Evolutionary conservation across 2,888 invertebrate genomes (phyloP).

Genomic region (Nudaria mundana): DNA sequence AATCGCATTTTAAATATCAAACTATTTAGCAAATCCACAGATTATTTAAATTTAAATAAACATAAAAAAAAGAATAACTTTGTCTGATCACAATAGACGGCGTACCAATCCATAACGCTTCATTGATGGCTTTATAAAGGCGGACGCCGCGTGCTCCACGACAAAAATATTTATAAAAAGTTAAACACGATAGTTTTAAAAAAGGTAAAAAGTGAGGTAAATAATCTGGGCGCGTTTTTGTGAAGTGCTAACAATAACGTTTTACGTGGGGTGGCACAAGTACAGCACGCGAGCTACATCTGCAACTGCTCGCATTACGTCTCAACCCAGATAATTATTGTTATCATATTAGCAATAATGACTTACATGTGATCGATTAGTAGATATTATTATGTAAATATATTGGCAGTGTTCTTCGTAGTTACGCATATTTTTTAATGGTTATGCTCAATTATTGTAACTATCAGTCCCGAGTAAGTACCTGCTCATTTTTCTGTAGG

Average conservation of each 20-base stretch:
- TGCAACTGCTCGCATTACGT: constrained; percentile 38
- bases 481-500: no score
- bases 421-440: no score
- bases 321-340: constrained; percentile 8
- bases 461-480: no score
- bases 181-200: constrained; percentile 69
- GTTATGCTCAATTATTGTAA: no score
- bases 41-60: constrained; percentile 64
- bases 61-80: constrained; percentile 73
- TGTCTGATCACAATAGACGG: constrained; percentile 59
- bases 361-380: constrained; percentile 14
- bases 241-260: constrained; percentile 52
- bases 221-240: constrained; percentile 74
- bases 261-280: constrained; percentile 62
- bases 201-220: constrained; percentile 80
- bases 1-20: constrained; percentile 33
- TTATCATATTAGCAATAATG: constrained; percentile 7
- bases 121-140: constrained; percentile 64
- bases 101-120: constrained; percentile 55
- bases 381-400: constrained; percentile 2
- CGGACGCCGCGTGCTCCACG: constrained; percentile 67
- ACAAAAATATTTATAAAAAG: constrained; percentile 72
- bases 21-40: constrained; percentile 44
- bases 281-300: constrained; percentile 63
- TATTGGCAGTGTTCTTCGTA: not conserved